Base-by-base conservation (phyloP, 2,797 vertebrate genomes). In the Bryconaethiops microstoma region DNA sequence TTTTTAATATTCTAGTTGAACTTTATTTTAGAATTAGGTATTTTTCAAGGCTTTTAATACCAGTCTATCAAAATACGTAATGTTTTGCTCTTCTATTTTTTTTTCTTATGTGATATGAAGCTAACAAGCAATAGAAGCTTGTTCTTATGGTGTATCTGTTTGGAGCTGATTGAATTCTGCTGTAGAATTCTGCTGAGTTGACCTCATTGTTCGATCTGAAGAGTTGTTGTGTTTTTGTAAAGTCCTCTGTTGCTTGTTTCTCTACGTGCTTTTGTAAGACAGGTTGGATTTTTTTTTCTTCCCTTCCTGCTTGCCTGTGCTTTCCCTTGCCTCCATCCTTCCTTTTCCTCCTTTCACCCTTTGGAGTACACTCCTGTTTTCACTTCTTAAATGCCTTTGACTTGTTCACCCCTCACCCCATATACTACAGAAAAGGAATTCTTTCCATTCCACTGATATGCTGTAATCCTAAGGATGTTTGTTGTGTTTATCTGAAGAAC, bases 271-370 rank as follows among this genome's bases (percentile, higher is more conserved):
- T 39, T 64, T 14, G 23, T 64, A 16, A 64, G 86, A 90, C 89
- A 35, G 88, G 91, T 91, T 87, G 82, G 77, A 85, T 89, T 90
- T 87, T 91, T 81, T 54, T 90, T 87, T 91, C 78, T 6, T 1
- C 45, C 48, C 87, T 84, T 79, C 55, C 62, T 64, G 68, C 83
- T 39, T 69, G 16, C 17, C 25, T 52, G 23, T n/a, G 68, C 71
- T 77, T 77, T 68, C 72, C 59, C 19, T 39, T 1, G 5, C 42
- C 42, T 23, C 23, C 21, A 42, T 69, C 9, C 62, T 50, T 69
- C 9, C 62, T 50, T 73, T 19, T 81, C 5, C 2, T 40, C 40
- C 21, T 76, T 19, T 83, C 3, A 8, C 19, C 42, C 42, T 77
- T 74, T 25, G 68, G 9, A 68, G 29, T 0, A 25, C 35, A 55